phyloP scores from a whole-genome alignment of 1,140 invertebrate species.

The Eciton burchellii region DNA sequence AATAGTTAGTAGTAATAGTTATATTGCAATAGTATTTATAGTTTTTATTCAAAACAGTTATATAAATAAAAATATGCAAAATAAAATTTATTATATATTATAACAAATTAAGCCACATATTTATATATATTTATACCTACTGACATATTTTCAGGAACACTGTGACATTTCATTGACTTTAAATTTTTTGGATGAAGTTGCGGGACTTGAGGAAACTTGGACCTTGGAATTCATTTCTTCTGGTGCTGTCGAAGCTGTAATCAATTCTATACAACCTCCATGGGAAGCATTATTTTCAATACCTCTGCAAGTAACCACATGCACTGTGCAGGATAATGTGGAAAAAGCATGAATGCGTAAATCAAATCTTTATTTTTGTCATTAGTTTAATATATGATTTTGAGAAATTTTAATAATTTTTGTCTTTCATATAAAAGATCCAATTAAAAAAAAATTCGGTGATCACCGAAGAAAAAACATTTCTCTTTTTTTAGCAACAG shows the following conservation, averaged over 20 bases:
- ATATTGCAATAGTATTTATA: not conserved
- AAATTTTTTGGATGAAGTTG: conserved; percentile 81
- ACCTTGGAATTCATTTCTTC: conserved; percentile 78
- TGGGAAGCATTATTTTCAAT: conserved; percentile 85
- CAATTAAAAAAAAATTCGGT: not conserved
- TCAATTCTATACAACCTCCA: conserved; percentile 81
- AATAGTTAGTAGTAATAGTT: conserved; percentile 81
- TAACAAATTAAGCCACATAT: not conserved
- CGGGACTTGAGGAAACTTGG: conserved; percentile 80
- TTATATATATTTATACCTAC: not conserved
- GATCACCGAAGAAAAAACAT: not conserved
- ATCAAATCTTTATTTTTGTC: conserved; percentile 25
- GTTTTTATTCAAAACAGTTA: not conserved
- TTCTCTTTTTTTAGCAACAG: not conserved
- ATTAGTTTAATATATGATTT: conserved; percentile 11
- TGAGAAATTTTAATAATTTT: not conserved
- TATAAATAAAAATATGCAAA: not conserved
- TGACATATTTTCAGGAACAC: conserved; percentile 75
- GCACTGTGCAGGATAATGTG: conserved; percentile 18
- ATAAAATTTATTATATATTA: conserved; percentile 8
- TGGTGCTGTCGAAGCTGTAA: conserved; percentile 79
- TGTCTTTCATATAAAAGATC: not conserved
- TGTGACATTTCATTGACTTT: conserved; percentile 72
- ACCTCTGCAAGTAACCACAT: conserved; percentile 80
- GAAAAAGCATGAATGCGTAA: conserved; percentile 34